Base-by-base conservation (phyloP, 2,888 invertebrate genomes). In the Acanthosepion esculentum region DNA sequence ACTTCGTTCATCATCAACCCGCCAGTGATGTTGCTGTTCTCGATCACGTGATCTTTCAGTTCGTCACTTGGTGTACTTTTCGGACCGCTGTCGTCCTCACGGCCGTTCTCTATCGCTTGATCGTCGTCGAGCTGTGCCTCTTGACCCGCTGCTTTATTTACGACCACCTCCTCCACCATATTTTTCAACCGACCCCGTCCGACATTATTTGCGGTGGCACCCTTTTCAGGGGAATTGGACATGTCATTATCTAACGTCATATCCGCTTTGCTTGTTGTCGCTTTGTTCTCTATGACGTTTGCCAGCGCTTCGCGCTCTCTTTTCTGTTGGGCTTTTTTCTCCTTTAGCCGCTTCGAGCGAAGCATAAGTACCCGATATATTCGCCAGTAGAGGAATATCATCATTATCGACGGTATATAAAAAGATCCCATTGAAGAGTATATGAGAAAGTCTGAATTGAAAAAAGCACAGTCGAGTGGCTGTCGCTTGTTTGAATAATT, bases 371-470 rank as follows among this genome's bases (percentile, higher is more conserved):
- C 99, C 98, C 98, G 98, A 98, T 99, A 99, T 98, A 99, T 99
- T 98, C 98, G 98, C 98, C 99, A 99, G 98, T 99, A 99, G 95
- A 99, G 98, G 97, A 99, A 99, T 97, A 99, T 99, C 99, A 99
- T 99, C 97, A 99, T 99, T 97, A 99, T 98, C 97, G 97, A 99
- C 99, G 99, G 99, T 97, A 99, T 99, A 98, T 99, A 99, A 98
- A 99, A 99, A 97, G 99, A 99, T 96, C 99, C 99, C 96, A 99
- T 98, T 94, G 99, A 99, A 29, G 99, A 99, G 98, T 99, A 99
- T 97, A 99, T 98, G 97, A 99, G 99, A 98, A 99, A 99, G 98
- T 99, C 99, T 96, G 99, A 98, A 98, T 99, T 99, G 98, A 99
- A 99, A 98, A 99, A 99, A 96, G 99, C 98, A 98, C 99, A 99